Conservation (phyloP, 2,888 invertebrate species). For the Heteromurus nitidus region DNA sequence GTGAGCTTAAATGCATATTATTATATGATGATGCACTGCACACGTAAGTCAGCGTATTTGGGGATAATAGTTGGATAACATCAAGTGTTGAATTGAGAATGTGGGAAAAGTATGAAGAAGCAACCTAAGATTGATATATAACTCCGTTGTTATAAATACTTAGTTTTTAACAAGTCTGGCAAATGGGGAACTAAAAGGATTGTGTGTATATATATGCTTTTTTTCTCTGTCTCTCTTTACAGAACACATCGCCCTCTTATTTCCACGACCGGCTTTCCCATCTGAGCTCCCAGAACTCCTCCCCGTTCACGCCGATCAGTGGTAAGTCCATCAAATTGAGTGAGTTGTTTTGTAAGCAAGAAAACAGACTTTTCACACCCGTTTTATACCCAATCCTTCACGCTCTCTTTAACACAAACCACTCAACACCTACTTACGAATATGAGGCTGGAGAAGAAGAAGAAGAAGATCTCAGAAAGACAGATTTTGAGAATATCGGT, state of each 20-base stretch:
- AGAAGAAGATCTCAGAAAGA: background rate
- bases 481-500: too few relatives aligned
- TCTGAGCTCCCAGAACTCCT: constrained; percentile 70
- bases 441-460: background rate
- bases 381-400: background rate
- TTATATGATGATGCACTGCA: too few relatives aligned
- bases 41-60: too few relatives aligned
- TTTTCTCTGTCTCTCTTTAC: constrained; percentile 65
- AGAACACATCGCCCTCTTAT: constrained; percentile 70
- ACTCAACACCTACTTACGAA: constrained; percentile 35
- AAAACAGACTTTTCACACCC: constrained; percentile 10
- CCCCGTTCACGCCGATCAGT: constrained; percentile 71
- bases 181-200: constrained; percentile 68
- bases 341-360: constrained; percentile 1
- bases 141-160: background rate
- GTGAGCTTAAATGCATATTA: too few relatives aligned
- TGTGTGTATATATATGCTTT: too few relatives aligned
- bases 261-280: constrained; percentile 72
- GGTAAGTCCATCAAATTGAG: constrained; percentile 69
- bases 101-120: too few relatives aligned
- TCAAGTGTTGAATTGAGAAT: too few relatives aligned
- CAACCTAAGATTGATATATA: too few relatives aligned
- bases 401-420: background rate
- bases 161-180: constrained; percentile 22
- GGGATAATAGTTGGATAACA: too few relatives aligned